Evolutionary conservation across 2,888 invertebrate species (phyloP), one percentile per base, ranked within the genome.

Genomic region (Cheilosia vernalis): DNA sequence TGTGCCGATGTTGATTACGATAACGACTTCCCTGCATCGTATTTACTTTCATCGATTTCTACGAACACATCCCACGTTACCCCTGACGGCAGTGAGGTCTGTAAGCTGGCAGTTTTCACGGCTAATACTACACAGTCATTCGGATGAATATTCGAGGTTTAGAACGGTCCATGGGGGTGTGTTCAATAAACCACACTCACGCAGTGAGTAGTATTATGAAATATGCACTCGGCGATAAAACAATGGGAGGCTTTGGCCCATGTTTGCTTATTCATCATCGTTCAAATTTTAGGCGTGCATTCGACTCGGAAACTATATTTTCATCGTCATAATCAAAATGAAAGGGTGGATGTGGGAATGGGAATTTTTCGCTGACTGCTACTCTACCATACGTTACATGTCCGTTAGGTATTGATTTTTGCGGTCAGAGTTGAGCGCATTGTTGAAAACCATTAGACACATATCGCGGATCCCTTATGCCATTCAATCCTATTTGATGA

Each of bases 41-140:
- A 13, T 37, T 82, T 49, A 33, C 61, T 47, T 55, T 33, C 74
- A 74, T 79, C 79, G 84, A 84, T 79, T 74, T 70, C 53, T 44
- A 73, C 56, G 53, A 55, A 78, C 56, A 60, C 27, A 60, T 42
- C 58, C 56, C 30, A 10, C 10, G 58, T 56, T 67, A 74, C 74
- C 74, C 64, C 58, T 74, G 64, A 53, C 55, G 60, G 55, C 64
- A 70, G 70, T 70, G 74, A 79, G 47, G 37, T 49, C 30, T 17
- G 9, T 13, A 40, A 1, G 27, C 27, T 44, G 56, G n/a, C 44
- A 69, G n/a, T 55, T 55, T 74, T 19, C 42, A 49, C 40, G 69
- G 56, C 49, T 81, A 69, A 69, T 51, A 44, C 60, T 40, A 15
- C 15, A 40, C 40, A 74, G 47, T 42, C 19, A 63, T 69, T 63